These are phyloP conservation scores for Caenorhabditis macrosperma DNA, from an alignment of 2,888 invertebrate genomes.

Conservation along the genomic window DNA sequence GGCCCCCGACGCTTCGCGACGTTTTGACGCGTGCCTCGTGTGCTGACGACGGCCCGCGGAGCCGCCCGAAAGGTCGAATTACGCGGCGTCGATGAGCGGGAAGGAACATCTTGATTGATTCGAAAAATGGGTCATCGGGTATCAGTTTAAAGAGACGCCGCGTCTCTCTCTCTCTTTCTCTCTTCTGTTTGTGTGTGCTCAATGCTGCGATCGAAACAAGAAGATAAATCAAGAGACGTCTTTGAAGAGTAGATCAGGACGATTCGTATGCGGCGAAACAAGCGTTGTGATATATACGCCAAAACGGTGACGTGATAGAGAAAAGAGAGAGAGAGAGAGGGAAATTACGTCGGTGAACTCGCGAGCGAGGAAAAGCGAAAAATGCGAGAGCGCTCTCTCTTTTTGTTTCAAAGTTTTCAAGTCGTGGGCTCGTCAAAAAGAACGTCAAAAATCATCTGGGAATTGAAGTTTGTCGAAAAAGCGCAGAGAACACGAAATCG, in stretches of 20 bases:
- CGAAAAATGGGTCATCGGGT: conserved; percentile 6
- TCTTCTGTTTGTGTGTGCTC: not conserved
- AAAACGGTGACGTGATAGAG: too few relatives aligned
- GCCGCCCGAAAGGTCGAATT: conserved; percentile 41
- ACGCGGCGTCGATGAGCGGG: conserved; percentile 4
- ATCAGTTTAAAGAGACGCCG: conserved; percentile 9
- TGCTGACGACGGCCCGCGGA: not conserved
- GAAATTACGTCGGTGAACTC: too few relatives aligned
- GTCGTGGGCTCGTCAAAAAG: not conserved
- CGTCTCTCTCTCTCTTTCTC: too few relatives aligned
- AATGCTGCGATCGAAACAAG: not conserved
- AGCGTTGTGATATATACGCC: too few relatives aligned
- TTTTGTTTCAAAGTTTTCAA: not conserved
- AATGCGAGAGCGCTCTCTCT: not conserved
- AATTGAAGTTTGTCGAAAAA: conserved; percentile 1
- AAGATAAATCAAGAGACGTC: conserved; percentile 3
- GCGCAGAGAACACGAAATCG: not conserved
- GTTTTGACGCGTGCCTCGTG: conserved; percentile 38
- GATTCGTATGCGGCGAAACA: too few relatives aligned
- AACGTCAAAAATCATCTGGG: conserved; percentile 46
- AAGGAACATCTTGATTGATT: conserved; percentile 40
- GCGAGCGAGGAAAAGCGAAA: too few relatives aligned
- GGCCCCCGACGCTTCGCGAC: conserved; percentile 9
- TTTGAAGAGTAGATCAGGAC: not conserved
- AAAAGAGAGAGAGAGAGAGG: not conserved